Evolutionary conservation across 2,113 vertebrate species (phyloP), one percentile per base, ranked within the genome.

Genomic region (Seriola rivoliana): DNA sequence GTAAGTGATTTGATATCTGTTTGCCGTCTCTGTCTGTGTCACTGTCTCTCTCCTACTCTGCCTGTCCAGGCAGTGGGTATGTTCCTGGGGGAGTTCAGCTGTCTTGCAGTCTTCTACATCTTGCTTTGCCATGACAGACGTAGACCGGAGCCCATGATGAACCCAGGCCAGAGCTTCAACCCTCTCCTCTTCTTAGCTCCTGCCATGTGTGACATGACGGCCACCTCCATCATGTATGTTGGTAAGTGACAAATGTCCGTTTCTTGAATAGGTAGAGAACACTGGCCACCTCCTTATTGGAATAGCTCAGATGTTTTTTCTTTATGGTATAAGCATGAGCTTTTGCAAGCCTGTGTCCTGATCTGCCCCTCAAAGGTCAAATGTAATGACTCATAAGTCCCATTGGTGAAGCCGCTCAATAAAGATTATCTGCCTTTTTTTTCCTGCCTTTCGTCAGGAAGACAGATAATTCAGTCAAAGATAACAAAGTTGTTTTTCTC

Each of bases 221-320:
- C 96, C 59, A 99, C 98, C 65, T 97, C 96, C 90, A 94, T 98
- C 94, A 99, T 98, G 97, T 99, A 99, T 89, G 95, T 99, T 67
- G 97, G 98, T 99, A 86, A 95, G 97, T 96, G 46, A 64, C 13
- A 48, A 34, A 17, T 21, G 38, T 9, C 40, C 14, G 38, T 1
- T 40, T 64, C 11, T 25, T 23, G 0, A 8, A 9, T 32, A 32
- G 17, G 23, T 21, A 9, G 4, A n/a, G 46, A 34, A n/a, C 13
- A 4, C 52, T 19, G 55, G 4, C 32, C 4, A 29, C 4, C 21
- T 10, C 5, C 25, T 19, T 44, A 19, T n/a, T 55, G 57, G 13
- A 73, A 42, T 4, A 14, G 36, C 38, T 25, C 29, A 36, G 8
- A 4, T 12, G 17, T 62, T 23, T 63, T 62, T 19, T n/a, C 16